phyloP scores from a whole-genome alignment of 2,113 vertebrate species.

The Corydoras sp. region DNA sequence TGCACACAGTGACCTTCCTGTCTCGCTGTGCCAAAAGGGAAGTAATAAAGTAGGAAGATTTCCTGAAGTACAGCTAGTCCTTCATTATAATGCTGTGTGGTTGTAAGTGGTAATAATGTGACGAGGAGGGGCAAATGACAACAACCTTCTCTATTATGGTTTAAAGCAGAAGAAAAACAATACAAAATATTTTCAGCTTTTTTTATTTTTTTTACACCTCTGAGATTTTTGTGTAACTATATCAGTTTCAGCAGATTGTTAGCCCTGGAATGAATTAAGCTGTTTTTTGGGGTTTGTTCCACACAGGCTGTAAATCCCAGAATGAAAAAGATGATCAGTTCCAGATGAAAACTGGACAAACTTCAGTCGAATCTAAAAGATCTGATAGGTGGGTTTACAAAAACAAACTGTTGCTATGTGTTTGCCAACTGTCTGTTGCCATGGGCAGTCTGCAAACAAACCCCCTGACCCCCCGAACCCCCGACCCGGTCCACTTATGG shows the following conservation, averaged over 20 bases:
- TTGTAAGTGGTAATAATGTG: constrained; percentile 6
- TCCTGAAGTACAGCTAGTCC: constrained; percentile 58
- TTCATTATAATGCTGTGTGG: constrained; percentile 19
- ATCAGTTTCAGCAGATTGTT: neutral
- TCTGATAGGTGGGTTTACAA: no score
- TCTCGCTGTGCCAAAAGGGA: constrained; percentile 51
- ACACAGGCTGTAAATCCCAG: neutral
- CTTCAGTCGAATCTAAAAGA: no score
- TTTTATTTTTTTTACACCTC: no score
- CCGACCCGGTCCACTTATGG: no score
- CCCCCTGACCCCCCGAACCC: no score
- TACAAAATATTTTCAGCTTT: no score
- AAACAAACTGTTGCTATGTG: no score
- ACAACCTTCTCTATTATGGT: no score
- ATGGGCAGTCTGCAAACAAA: no score
- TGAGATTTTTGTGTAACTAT: no score
- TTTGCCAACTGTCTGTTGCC: no score
- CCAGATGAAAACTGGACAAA: constrained; percentile 4
- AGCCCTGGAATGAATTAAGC: neutral
- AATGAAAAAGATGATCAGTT: constrained; percentile 13
- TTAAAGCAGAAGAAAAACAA: no score
- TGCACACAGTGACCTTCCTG: constrained; percentile 49
- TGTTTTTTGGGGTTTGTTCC: neutral
- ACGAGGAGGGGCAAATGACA: constrained; percentile 17
- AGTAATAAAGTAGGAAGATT: constrained; percentile 70